Percentiles rank a stretch among this genome's conserved stretches.
Conservation (phyloP, 2,113 vertebrate genomes). For the Craseonycteris thonglongyai region DNA sequence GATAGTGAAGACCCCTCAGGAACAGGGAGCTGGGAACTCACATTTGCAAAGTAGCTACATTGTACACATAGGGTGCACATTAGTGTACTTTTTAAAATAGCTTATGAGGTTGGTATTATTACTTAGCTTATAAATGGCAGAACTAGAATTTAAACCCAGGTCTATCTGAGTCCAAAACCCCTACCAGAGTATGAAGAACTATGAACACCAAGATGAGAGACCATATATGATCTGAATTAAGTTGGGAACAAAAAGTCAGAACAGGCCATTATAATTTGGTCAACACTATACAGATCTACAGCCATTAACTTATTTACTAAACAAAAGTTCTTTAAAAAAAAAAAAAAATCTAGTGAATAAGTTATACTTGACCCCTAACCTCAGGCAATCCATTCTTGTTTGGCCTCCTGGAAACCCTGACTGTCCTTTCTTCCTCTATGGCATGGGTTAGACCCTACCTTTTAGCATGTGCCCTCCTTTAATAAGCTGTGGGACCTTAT, state of each 20-base stretch:
- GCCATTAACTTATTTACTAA: background rate
- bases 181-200: constrained; percentile 12
- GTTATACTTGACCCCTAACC: background rate
- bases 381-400: background rate
- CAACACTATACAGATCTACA: background rate
- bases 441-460: background rate
- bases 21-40: background rate
- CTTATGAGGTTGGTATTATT: background rate
- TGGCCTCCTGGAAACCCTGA: background rate
- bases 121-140: background rate
- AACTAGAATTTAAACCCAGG: background rate
- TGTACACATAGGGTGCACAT: background rate
- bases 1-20: background rate
- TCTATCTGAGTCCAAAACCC: background rate
- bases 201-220: background rate
- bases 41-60: background rate
- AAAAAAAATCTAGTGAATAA: background rate
- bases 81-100: background rate
- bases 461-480: background rate
- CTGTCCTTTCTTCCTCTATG: background rate
- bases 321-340: background rate
- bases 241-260: background rate
- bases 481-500: background rate
- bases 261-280: constrained; percentile 1
- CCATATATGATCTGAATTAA: background rate